Conservation (phyloP, 2,888 invertebrate species). For the Furcula furcula region DNA sequence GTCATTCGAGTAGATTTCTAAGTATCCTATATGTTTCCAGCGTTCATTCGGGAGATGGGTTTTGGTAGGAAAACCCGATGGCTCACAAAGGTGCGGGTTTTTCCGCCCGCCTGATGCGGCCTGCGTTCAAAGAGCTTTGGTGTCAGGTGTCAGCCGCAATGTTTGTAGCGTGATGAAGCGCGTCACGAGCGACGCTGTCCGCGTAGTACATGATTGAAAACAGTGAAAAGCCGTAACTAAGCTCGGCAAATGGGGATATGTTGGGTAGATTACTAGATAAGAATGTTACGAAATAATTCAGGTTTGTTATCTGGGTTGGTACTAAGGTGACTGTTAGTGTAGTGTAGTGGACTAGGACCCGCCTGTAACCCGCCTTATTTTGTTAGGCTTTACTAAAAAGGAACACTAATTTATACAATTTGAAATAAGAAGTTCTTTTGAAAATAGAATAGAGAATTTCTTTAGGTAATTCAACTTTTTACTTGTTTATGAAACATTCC, state of each 20-base stretch:
- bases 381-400: no score
- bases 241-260: neutral
- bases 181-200: conserved; percentile 14
- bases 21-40: no score
- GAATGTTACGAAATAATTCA: no score
- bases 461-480: conserved; percentile 2
- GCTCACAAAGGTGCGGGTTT: conserved; percentile 44
- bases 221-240: neutral
- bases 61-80: neutral
- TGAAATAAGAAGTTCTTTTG: no score
- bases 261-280: no score
- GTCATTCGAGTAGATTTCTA: no score
- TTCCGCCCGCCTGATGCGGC: conserved; percentile 32
- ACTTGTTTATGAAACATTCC: conserved; percentile 9
- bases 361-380: no score
- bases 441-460: neutral
- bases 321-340: no score
- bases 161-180: conserved; percentile 31
- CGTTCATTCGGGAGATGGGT: no score
- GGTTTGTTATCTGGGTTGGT: no score
- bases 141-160: conserved; percentile 59
- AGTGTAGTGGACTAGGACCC: no score
- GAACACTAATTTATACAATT: no score
- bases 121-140: conserved; percentile 67
- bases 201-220: conserved; percentile 32